Base-by-base conservation (phyloP, 2,113 vertebrate genomes). In the Spea bombifrons region DNA sequence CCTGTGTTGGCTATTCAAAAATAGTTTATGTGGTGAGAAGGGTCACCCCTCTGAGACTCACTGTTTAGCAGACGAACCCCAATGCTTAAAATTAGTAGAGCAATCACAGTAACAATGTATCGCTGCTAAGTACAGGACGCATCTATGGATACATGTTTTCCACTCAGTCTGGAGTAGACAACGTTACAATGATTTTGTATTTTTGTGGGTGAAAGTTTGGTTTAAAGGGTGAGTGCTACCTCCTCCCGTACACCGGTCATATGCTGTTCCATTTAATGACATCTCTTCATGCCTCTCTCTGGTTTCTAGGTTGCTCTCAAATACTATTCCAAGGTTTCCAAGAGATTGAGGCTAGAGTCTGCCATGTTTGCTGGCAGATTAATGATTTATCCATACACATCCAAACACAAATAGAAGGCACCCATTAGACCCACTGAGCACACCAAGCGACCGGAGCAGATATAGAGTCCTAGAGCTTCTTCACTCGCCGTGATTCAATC, bases 371-470 rank as follows among this genome's bases (percentile, higher is more conserved):
- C 77, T 47, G n/a, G 71, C 16, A 44, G 61, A 80, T 80, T 80
- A 80, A 80, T 80, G 63, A 80, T 80, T 80, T 73, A 80, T 73
- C 50, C 67, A 45, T 15, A 73, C 70, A 67, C n/a, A 64, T 72
- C 46, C 45, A 57, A 55, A 67, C 13, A 52, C 4, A 65, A 13
- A 64, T 16, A 75, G 12, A 55, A 50, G 16, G 45, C 15, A 46
- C 13, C 46, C 5, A 64, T 9, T 9, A 64, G 13, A 30, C 61
- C 8, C 61, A 30, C 30, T 30, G 30, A 64, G 16, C 3, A 17
- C n/a, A 64, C 4, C 55, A 59, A 53, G 7, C 7, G 50, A 1
- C 4, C 55, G 10, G 55, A 59, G 55, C 8, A 59, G 10, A 13
- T 5, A 59, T 13, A 59, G 55, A 59, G 10, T 59, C 10, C 50